A percentile compares a stretch with the other conserved stretches of the same genome.
Evolutionary conservation across 2,113 vertebrate species (phyloP).

Genomic region (Lasiurus borealis): DNA sequence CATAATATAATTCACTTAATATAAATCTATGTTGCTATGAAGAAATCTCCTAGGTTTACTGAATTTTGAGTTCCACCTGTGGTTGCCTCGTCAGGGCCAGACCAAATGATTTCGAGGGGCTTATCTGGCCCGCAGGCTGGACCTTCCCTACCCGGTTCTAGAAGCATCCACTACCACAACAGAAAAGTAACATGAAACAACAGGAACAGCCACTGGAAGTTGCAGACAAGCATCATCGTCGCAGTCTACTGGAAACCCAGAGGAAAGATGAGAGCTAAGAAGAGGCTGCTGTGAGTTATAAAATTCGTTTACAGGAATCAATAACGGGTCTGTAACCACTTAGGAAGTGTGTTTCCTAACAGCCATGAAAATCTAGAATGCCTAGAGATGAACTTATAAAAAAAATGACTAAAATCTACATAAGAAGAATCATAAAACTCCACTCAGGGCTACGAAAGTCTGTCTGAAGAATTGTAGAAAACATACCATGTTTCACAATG

Average conservation of each 20-base stretch:
- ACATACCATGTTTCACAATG: not conserved
- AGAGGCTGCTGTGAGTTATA: not conserved
- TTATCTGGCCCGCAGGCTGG: too few relatives aligned
- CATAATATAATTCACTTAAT: too few relatives aligned
- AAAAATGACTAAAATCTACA: not conserved
- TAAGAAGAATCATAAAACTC: not conserved
- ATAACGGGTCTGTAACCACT: not conserved
- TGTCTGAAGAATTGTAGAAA: not conserved
- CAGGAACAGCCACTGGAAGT: not conserved
- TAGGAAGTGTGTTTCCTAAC: not conserved
- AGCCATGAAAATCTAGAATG: not conserved
- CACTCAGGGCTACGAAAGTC: not conserved
- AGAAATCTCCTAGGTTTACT: too few relatives aligned
- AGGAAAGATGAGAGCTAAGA: not conserved
- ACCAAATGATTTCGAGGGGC: too few relatives aligned
- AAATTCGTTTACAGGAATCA: not conserved
- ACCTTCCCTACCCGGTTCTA: too few relatives aligned
- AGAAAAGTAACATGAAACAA: slow-evolving; percentile 2
- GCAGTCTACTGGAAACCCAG: not conserved
- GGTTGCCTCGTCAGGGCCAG: too few relatives aligned
- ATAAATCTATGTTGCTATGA: too few relatives aligned
- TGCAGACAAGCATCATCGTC: not conserved
- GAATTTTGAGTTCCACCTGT: too few relatives aligned
- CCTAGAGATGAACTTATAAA: slow-evolving; percentile 1
- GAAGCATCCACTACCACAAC: not conserved